A percentile compares a stretch with the other conserved stretches of the same genome.
Conservation (phyloP, 2,797 vertebrate genomes). For the Coreius guichenoti region DNA sequence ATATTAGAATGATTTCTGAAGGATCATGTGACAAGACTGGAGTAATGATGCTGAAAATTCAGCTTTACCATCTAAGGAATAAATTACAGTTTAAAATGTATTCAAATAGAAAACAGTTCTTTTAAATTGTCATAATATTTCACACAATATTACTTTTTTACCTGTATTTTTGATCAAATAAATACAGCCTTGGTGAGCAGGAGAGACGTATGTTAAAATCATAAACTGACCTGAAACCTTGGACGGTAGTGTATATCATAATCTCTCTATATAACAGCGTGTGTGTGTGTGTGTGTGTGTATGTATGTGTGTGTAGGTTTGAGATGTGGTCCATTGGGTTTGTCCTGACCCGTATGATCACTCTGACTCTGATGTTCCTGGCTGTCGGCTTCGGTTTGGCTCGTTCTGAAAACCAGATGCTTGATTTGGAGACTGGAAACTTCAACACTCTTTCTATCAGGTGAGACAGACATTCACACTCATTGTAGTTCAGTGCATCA, state of each 20-base stretch:
- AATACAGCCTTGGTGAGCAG: background rate
- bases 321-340: constrained; percentile 92
- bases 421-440: constrained; percentile 89
- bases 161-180: background rate
- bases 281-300: constrained; percentile 54
- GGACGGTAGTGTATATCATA: background rate
- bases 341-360: constrained; percentile 90
- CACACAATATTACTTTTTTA: background rate
- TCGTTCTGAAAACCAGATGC: constrained; percentile 85
- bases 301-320: constrained; percentile 84
- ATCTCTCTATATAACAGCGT: background rate
- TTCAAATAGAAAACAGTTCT: background rate
- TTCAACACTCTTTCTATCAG: constrained; percentile 93
- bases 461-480: constrained; percentile 67
- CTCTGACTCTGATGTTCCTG: constrained; percentile 92
- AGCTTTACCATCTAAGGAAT: background rate
- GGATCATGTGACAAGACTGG: background rate
- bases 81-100: background rate
- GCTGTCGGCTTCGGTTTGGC: constrained; percentile 92
- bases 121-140: background rate
- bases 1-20: background rate
- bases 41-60: background rate
- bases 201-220: background rate
- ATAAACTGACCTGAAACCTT: background rate
- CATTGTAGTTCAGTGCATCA: background rate